Evolutionary conservation across 1,140 invertebrate species (phyloP).

Genomic region (Gonatopus flavifemur): DNA sequence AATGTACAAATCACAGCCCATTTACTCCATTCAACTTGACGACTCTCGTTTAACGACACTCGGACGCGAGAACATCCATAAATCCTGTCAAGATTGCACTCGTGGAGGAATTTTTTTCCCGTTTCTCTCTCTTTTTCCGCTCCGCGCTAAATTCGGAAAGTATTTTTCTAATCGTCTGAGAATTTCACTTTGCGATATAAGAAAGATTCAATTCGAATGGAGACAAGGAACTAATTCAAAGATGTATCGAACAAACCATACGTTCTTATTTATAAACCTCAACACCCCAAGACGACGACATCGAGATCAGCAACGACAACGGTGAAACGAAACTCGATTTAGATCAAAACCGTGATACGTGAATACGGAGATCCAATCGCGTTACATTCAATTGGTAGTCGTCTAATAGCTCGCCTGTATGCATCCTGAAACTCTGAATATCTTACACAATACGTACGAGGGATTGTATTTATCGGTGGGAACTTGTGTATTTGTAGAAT

Average conservation of each 20-base stretch:
- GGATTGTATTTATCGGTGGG: too few relatives aligned
- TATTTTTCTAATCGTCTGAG: too few relatives aligned
- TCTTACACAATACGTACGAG: too few relatives aligned
- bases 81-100: constrained; percentile 39
- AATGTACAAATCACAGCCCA: constrained; percentile 57
- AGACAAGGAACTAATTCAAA: too few relatives aligned
- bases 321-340: background rate
- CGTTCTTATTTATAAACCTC: too few relatives aligned
- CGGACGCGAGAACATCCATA: constrained; percentile 38
- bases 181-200: too few relatives aligned
- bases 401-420: constrained; percentile 3
- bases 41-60: constrained; percentile 50
- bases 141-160: too few relatives aligned
- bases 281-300: too few relatives aligned
- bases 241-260: too few relatives aligned
- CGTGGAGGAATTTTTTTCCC: background rate
- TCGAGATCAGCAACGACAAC: background rate
- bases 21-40: constrained; percentile 51
- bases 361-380: background rate
- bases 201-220: too few relatives aligned
- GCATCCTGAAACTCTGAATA: too few relatives aligned
- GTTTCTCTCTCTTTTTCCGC: background rate
- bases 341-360: background rate
- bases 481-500: too few relatives aligned
- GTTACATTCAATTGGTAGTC: constrained; percentile 6